Base-by-base conservation (phyloP, 2,888 invertebrate species). In the Rhyacophila evoluta region DNA sequence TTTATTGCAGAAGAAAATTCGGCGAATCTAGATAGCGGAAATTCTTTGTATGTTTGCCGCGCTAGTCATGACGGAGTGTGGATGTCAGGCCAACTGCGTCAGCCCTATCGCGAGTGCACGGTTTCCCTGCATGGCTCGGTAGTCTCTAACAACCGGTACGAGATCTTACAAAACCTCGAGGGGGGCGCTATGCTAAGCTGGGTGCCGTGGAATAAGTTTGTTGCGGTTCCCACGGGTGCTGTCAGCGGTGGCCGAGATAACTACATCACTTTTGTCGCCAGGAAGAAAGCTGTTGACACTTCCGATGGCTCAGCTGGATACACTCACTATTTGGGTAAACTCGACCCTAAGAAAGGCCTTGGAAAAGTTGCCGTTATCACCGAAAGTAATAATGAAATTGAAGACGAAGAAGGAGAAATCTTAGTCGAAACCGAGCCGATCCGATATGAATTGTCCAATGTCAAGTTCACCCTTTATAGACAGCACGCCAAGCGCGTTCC, bases 351-450 rank as follows among this genome's bases (percentile, higher is more conserved):
- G 83, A 92, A 91, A 81, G 91, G 90, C 74, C 88, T 94, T 74
- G 95, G 95, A 8, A 92, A 92, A 83, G 91, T 95, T 82, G 89
- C 91, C 82, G 92, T 94, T 37, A 92, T 93, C 78, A 92, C 93
- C 84, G 92, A 92, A 78, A 88, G 92, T 78, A 89, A 90, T 71
- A 90, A 91, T 81, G 91, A 91, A 84, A 83, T 90, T 27, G 84
- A 84, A 55, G 41, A 15, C 29, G 84, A 84, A 78, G 88, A 89
- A 68, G 95, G 95, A 0, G 94, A 96, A 85, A 91, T 97, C 72
- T 88, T 97, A 28, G 92, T 94, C 5, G 96, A 96, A 88, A 92
- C 93, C 0, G 96, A 96, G 86, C 96, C 96, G 0, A 89, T 92
- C 37, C 90, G 91, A 78, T 97, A 97, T 85, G 94, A 95, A 85